Base-by-base conservation (phyloP, 37 sponge, comb jelly and placozoan species). In the Aplysina aerophoba region DNA sequence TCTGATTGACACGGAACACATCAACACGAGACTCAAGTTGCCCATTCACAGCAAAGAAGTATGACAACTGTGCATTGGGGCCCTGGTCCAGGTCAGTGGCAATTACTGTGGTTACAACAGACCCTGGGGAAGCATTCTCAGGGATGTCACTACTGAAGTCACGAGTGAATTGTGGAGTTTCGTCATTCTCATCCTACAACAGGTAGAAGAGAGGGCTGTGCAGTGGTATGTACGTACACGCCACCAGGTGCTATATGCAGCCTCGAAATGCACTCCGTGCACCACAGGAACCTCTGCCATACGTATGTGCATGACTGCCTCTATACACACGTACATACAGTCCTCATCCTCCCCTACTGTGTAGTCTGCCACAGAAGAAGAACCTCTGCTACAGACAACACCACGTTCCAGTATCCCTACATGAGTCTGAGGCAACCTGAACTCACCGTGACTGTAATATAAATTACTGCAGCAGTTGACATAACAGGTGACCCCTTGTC, bases 51-150 rank as follows among this genome's bases (percentile, higher is more conserved):
- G 50, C 3, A 50, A 92, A 78, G 61, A 57, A 58, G 50, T 87
- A 93, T 4, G 58, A 62, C 0, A 93, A 62, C 53, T 67, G 38
- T 56, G 84, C 79, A 74, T 89, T 87, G 44, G 81, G 15, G 19
- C 93, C 93, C 27, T 89, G 73, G 35, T 93, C 90, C 15, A 19
- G 0, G 41, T 87, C 90, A n/a, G 78, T 74, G 12, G 90, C 93
- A 33, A 4, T 75, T 24, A 75, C 53, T 31, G 33, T 41, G 24
- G 12, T 44, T 21, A 50, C 78, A 53, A 75, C 22, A 14, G 78
- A 25, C 21, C 54, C 78, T 41, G 54, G 54, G 78, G 37, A 41
- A 40, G 78, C 41, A 75, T 41, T 11, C 54, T 75, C 78, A 4
- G 54, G 78, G 53, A 75, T 75, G 16, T 37, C 22, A 1, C 25